Conservation (phyloP, 2,797 vertebrate genomes). For the Euphonia xanthogaster region DNA sequence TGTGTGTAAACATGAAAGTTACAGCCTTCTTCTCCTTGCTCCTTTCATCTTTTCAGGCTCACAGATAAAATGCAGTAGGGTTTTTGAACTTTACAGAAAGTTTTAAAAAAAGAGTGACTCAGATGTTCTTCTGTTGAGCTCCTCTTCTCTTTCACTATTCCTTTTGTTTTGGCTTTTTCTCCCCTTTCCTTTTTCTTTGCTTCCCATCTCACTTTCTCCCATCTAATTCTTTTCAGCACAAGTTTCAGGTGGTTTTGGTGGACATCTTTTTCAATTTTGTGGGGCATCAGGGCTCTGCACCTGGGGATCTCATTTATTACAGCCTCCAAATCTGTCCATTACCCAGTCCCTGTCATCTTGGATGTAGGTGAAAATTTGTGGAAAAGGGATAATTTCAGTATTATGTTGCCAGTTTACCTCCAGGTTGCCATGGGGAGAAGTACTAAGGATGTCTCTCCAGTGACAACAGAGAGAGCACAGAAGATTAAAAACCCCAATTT, state of each 20-base stretch:
- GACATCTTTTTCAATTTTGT: background rate
- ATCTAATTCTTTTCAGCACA: background rate
- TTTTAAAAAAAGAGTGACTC: constrained; percentile 31
- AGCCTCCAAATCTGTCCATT: background rate
- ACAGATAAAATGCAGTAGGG: constrained; percentile 33
- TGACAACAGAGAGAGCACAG: background rate
- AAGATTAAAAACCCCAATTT: background rate
- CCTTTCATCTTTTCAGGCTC: constrained; percentile 49
- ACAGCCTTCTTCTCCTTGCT: constrained; percentile 36
- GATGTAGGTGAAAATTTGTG: background rate
- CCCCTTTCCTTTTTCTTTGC: background rate
- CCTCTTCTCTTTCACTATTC: background rate
- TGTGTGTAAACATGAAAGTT: constrained; percentile 67
- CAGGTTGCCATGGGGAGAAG: background rate
- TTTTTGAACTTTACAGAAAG: constrained; percentile 31
- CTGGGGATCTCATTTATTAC: background rate
- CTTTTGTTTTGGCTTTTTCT: background rate
- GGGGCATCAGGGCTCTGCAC: background rate
- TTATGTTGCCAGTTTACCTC: background rate
- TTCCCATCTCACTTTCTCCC: background rate
- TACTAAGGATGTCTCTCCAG: background rate
- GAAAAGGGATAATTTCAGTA: background rate
- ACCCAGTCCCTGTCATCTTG: background rate
- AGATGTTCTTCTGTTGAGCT: background rate
- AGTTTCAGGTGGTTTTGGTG: background rate